phyloP scores from a whole-genome alignment of 2,113 vertebrate species.

The Cervus canadensis region DNA sequence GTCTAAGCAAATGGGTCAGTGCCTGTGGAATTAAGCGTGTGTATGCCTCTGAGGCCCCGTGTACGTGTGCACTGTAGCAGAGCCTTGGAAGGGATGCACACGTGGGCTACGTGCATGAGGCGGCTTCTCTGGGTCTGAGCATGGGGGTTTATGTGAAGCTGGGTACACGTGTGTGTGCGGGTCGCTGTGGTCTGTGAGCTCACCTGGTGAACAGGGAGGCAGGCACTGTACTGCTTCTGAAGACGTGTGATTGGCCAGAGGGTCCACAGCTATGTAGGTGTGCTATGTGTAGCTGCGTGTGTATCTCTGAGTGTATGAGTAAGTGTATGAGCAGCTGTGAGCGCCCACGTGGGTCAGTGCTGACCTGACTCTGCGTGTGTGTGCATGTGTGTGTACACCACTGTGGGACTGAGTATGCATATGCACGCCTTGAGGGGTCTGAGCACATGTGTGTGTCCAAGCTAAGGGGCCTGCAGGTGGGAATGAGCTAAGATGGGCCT shows the following conservation, averaged over 20 bases:
- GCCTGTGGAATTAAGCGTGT: neutral
- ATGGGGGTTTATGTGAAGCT: neutral
- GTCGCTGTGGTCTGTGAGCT: neutral
- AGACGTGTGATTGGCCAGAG: neutral
- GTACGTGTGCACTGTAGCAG: fast-evolving
- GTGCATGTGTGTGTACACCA: fast-evolving
- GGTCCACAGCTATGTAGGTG: neutral
- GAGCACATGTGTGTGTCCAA: neutral
- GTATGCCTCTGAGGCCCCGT: neutral
- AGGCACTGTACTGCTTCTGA: neutral
- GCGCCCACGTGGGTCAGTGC: neutral
- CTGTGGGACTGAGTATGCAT: neutral
- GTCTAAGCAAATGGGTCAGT: neutral
- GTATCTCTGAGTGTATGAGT: neutral
- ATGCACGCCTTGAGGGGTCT: too few species aligned
- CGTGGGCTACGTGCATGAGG: fast-evolving
- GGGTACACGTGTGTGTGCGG: fast-evolving
- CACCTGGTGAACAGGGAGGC: neutral
- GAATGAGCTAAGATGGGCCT: neutral
- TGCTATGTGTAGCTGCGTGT: neutral
- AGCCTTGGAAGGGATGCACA: neutral
- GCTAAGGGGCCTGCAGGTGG: fast-evolving
- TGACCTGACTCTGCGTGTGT: neutral
- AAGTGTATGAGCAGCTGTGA: neutral
- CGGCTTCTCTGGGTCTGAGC: neutral